A percentile compares a stretch with the other conserved stretches of the same genome.
Conservation (phyloP, 2,797 vertebrate species). For the Pogonophryne albipinna region DNA sequence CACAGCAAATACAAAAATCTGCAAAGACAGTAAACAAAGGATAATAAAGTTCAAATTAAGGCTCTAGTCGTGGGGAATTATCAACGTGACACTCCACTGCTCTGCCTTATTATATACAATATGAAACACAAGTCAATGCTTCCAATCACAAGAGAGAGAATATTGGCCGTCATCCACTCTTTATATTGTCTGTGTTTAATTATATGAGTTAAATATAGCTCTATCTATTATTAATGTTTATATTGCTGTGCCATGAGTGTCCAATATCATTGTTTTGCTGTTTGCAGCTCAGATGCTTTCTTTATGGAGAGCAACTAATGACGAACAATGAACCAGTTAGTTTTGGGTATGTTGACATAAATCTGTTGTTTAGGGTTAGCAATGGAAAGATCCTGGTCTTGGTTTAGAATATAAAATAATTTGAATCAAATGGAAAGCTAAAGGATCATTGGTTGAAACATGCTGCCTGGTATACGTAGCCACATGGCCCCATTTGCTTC, state of each 20-base stretch:
- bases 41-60: conserved; percentile 2
- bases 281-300: neutral
- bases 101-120: conserved; percentile 17
- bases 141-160: conserved; percentile 14
- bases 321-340: neutral
- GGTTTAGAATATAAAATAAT: neutral
- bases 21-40: neutral
- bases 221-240: neutral
- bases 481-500: neutral
- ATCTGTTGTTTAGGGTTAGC: neutral
- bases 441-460: neutral
- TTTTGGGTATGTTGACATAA: neutral
- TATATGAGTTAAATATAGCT: neutral
- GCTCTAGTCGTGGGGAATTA: neutral
- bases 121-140: neutral
- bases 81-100: conserved; percentile 6
- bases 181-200: neutral
- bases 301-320: neutral
- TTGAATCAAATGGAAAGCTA: no score
- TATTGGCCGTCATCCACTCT: neutral
- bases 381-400: neutral
- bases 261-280: neutral
- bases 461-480: no score
- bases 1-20: neutral
- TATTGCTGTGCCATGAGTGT: neutral